Conservation (phyloP, 2,888 invertebrate genomes). For the Yponomeuta cagnagella region DNA sequence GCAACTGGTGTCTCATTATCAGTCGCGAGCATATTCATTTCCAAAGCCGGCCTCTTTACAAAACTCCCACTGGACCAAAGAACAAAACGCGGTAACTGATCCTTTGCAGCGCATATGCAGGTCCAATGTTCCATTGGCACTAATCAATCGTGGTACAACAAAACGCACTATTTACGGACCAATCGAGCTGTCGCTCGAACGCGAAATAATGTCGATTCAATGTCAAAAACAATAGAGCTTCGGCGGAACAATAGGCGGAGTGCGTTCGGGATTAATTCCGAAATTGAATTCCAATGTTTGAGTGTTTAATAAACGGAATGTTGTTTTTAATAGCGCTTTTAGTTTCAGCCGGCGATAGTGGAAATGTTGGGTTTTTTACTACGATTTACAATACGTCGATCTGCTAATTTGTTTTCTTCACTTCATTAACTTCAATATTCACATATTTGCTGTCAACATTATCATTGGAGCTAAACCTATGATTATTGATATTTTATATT, state of each 20-base stretch:
- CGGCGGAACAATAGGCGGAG: not conserved
- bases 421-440: too few relatives aligned
- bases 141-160: slow-evolving; percentile 56
- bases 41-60: not conserved
- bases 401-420: too few relatives aligned
- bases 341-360: not conserved
- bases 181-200: slow-evolving; percentile 57
- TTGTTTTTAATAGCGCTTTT: slow-evolving; percentile 24
- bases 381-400: not conserved
- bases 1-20: not conserved
- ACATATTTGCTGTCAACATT: too few relatives aligned
- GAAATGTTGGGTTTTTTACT: not conserved
- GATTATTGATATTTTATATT: too few relatives aligned
- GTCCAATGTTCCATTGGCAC: slow-evolving; percentile 26
- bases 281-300: slow-evolving; percentile 6
- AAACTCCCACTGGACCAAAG: not conserved
- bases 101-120: slow-evolving; percentile 10
- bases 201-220: slow-evolving; percentile 49
- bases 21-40: not conserved
- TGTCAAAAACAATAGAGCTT: slow-evolving; percentile 7
- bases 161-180: slow-evolving; percentile 63
- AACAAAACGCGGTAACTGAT: slow-evolving; percentile 3
- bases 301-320: not conserved
- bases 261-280: slow-evolving; percentile 1
- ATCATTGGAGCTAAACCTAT: too few relatives aligned